phyloP scores from a whole-genome alignment of 2,797 vertebrate genomes.

The Cuculus canorus region DNA sequence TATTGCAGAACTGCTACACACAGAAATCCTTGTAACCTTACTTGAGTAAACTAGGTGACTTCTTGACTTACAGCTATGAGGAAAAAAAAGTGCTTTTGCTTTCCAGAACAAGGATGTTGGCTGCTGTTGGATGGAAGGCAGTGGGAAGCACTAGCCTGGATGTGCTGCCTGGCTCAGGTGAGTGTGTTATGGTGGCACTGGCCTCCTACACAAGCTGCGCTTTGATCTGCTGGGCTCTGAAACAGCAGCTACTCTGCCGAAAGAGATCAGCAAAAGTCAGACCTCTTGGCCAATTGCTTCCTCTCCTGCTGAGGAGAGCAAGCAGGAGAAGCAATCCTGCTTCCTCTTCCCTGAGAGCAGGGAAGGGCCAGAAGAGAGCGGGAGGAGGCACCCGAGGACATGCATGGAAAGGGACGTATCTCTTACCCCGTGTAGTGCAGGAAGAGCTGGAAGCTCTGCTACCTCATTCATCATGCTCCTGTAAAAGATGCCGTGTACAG shows the following conservation, averaged over 20 bases:
- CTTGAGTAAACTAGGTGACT: neutral
- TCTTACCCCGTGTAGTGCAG: neutral
- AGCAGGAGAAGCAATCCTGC: no score
- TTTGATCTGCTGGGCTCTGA: neutral
- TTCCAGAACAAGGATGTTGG: neutral
- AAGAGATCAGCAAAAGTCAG: neutral
- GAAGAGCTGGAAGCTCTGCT: neutral
- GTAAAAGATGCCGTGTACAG: neutral
- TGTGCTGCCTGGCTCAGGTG: accelerated
- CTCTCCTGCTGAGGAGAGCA: neutral
- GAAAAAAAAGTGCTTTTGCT: neutral
- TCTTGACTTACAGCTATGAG: neutral
- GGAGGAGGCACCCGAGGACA: accelerated
- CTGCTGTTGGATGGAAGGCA: neutral
- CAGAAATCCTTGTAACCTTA: neutral
- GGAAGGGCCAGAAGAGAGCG: neutral
- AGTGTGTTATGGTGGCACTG: accelerated
- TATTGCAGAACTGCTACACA: neutral
- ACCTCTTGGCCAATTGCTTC: neutral
- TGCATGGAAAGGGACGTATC: accelerated
- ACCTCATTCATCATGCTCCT: neutral
- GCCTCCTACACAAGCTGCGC: neutral
- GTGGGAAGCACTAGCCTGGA: accelerated
- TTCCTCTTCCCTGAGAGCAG: no score
- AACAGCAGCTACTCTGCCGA: neutral